A percentile compares a stretch with the other conserved stretches of the same genome.
Conservation (phyloP, 2,113 vertebrate species). For the Heloderma charlesbogerti region DNA sequence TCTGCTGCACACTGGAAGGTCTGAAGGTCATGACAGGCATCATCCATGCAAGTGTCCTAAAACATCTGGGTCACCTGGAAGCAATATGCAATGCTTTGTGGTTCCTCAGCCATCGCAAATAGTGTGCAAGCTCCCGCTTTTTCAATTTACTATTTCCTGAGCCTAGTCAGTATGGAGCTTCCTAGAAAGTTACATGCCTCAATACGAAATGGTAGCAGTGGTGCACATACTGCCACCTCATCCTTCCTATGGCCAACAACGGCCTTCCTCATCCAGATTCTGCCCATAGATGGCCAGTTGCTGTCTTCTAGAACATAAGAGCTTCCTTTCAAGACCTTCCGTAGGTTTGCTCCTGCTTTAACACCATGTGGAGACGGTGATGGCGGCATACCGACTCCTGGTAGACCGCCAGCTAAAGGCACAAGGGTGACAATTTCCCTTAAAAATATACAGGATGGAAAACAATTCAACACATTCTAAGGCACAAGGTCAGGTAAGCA, state of each 20-base stretch:
- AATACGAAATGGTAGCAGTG: not conserved
- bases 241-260: not conserved
- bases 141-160: not conserved
- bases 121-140: not conserved
- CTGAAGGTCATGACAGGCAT: no score
- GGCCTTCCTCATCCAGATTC: not conserved
- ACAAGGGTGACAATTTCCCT: not conserved
- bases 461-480: conserved; percentile 22
- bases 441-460: not conserved
- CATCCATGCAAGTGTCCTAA: not conserved
- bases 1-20: no score
- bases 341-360: not conserved
- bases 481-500: conserved; percentile 28
- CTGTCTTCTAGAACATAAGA: not conserved
- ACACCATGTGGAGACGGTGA: not conserved
- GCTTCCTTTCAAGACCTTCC: not conserved
- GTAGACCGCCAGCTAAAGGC: conserved; percentile 40
- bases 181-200: not conserved
- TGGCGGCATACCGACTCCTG: not conserved
- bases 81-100: not conserved
- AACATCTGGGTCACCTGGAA: not conserved
- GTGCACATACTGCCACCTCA: no score
- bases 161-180: not conserved
- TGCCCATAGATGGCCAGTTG: not conserved
- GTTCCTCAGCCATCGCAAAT: not conserved